Conservation (phyloP, 1,140 invertebrate genomes). For the Aleiodes sp. region DNA sequence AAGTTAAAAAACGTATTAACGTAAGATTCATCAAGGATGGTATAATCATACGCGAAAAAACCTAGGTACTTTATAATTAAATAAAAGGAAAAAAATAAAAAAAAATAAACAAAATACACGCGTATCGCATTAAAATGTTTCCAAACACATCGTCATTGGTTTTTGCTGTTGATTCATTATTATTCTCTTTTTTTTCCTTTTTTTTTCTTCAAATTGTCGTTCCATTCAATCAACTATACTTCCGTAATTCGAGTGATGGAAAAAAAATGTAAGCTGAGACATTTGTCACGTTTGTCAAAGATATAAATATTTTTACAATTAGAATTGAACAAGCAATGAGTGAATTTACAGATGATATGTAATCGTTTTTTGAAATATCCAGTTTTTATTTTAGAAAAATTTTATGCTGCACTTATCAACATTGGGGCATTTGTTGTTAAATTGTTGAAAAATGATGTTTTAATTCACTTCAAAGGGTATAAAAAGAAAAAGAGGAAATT, state of each 20-base stretch:
- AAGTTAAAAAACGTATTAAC: constrained; percentile 63
- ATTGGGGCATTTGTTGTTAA: no score
- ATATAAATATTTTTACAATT: neutral
- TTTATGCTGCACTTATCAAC: neutral
- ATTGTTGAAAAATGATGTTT: no score
- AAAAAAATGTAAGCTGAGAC: neutral
- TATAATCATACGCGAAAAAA: constrained; percentile 61
- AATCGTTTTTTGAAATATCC: neutral
- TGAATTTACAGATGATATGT: neutral
- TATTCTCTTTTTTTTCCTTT: constrained; percentile 30
- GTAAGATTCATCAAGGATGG: constrained; percentile 63
- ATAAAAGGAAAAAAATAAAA: constrained; percentile 40
- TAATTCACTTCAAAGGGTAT: no score
- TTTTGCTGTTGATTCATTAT: constrained; percentile 60
- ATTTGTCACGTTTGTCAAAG: constrained; percentile 9
- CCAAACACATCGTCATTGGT: constrained; percentile 59
- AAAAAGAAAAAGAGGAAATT: no score
- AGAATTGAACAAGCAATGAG: neutral
- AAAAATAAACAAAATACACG: constrained; percentile 54
- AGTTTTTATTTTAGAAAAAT: neutral
- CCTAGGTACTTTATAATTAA: constrained; percentile 63
- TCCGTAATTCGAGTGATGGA: constrained; percentile 34
- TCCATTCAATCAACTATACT: constrained; percentile 29
- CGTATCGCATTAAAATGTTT: constrained; percentile 59
- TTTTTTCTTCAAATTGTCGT: neutral